Evolutionary conservation across 2,797 vertebrate genomes (phyloP).

Genomic region (Silurus lanzhouensis): DNA sequence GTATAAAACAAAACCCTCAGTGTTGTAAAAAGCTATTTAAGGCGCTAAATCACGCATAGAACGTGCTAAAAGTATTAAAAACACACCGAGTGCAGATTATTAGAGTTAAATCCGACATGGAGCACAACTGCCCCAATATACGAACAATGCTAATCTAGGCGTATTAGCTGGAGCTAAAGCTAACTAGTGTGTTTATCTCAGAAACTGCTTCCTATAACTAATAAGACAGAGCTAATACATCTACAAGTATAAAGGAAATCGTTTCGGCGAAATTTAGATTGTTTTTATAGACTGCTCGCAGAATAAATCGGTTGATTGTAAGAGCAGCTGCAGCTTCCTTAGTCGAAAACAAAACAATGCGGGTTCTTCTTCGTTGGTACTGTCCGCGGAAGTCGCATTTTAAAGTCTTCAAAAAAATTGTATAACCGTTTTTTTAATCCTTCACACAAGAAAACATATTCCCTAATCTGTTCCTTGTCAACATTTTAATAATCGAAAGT

Average conservation of each 20-base stretch:
- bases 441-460: background rate
- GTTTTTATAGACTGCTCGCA: background rate
- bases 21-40: too few relatives aligned
- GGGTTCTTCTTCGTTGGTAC: conserved; percentile 5
- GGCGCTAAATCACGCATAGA: background rate
- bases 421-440: background rate
- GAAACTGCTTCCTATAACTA: background rate
- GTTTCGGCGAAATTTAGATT: too few relatives aligned
- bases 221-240: background rate
- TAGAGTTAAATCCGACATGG: background rate
- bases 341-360: conserved; percentile 5
- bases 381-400: background rate
- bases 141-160: background rate
- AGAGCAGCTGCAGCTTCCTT: background rate
- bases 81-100: background rate
- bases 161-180: background rate
- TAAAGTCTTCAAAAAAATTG: too few relatives aligned
- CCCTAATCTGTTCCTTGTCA: too few relatives aligned
- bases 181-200: background rate
- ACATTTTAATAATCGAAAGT: background rate
- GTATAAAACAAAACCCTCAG: background rate
- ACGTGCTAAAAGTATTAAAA: background rate
- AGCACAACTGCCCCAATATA: background rate
- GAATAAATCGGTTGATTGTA: too few relatives aligned
- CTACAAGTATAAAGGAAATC: background rate